phyloP scores from a whole-genome alignment of 2,888 invertebrate genomes.

The Lissocephala sabroskyi region DNA sequence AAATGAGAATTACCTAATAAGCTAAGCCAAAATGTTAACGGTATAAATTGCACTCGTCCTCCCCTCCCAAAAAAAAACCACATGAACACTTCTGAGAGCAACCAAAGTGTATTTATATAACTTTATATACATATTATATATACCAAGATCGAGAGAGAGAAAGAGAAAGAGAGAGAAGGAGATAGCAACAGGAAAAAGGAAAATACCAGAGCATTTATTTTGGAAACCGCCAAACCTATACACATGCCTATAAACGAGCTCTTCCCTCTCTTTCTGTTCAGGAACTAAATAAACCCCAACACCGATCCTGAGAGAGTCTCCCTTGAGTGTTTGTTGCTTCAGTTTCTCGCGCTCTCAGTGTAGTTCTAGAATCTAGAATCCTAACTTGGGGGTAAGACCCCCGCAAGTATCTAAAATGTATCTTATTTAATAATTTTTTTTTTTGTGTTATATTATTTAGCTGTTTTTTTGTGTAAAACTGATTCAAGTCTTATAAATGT shows the following conservation, averaged over 20 bases:
- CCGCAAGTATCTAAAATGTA: too few species aligned
- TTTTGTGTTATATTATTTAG: too few species aligned
- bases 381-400: too few species aligned
- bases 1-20: constrained; percentile 13
- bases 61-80: constrained; percentile 5
- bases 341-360: too few species aligned
- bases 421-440: too few species aligned
- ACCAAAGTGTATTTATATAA: neutral
- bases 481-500: constrained; percentile 45
- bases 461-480: too few species aligned
- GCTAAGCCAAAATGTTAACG: constrained; percentile 6
- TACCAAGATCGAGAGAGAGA: neutral
- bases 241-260: too few species aligned
- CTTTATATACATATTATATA: constrained; percentile 1
- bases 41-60: too few species aligned
- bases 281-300: too few species aligned
- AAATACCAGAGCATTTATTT: constrained; percentile 33
- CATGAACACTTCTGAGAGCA: neutral
- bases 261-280: constrained; percentile 13
- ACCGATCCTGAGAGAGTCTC: too few species aligned
- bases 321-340: too few species aligned
- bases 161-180: constrained; percentile 4
- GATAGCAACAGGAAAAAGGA: constrained; percentile 8
- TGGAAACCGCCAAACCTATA: constrained; percentile 15
- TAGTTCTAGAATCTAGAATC: too few species aligned